phyloP scores from a whole-genome alignment of 2,888 invertebrate genomes.

The Carpatolechia fugitivella region DNA sequence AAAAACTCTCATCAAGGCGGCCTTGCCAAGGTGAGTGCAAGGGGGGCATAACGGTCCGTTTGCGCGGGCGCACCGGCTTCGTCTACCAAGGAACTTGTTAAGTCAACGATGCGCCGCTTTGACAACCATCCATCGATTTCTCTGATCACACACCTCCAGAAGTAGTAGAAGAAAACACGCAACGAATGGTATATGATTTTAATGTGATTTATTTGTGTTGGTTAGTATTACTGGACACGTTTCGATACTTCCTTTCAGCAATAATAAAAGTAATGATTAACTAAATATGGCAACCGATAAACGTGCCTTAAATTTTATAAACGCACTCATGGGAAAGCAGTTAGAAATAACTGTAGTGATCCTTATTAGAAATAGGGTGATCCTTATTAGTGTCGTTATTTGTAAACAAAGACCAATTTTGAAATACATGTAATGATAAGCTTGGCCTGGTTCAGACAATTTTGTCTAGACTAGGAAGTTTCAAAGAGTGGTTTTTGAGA shows the following conservation, averaged over 20 bases:
- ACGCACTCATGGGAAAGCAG: slow-evolving; percentile 54
- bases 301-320: slow-evolving; percentile 49
- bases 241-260: slow-evolving; percentile 64
- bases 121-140: slow-evolving; percentile 1
- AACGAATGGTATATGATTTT: background rate
- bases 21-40: slow-evolving; percentile 78
- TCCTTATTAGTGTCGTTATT: slow-evolving; percentile 34
- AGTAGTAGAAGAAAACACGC: background rate
- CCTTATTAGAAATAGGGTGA: slow-evolving; percentile 32
- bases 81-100: slow-evolving; percentile 3
- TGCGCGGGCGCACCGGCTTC: slow-evolving; percentile 47
- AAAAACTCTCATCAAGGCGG: slow-evolving; percentile 75
- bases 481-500: slow-evolving; percentile 18
- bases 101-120: slow-evolving; percentile 11
- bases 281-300: slow-evolving; percentile 50
- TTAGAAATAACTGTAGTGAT: slow-evolving; percentile 55
- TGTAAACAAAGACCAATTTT: slow-evolving; percentile 50
- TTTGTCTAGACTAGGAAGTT: slow-evolving; percentile 7
- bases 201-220: background rate
- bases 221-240: slow-evolving; percentile 45
- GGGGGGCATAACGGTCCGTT: slow-evolving; percentile 72
- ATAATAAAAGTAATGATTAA: slow-evolving; percentile 48
- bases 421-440: slow-evolving; percentile 1
- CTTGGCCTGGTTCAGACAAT: slow-evolving; percentile 11
- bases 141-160: background rate